phyloP scores from a whole-genome alignment of 2,888 invertebrate species.

The Dendrolimus houi region DNA sequence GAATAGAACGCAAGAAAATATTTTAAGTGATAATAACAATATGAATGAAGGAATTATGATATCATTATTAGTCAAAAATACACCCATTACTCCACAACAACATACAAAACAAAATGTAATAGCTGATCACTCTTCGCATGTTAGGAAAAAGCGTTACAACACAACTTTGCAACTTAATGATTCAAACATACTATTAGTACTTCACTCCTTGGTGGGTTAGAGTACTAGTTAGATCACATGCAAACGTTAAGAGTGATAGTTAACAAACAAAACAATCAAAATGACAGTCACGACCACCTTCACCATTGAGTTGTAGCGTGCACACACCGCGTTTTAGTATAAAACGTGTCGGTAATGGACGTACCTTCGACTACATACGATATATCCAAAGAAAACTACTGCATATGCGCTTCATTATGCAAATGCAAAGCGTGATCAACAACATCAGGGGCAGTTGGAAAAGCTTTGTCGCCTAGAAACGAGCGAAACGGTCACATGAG shows the following conservation, averaged over 20 bases:
- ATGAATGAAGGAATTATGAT: conserved; percentile 1
- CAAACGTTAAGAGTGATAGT: conserved; percentile 12
- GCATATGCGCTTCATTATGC: conserved; percentile 78
- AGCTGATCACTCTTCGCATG: conserved; percentile 14
- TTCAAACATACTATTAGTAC: conserved; percentile 12
- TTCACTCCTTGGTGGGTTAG: conserved; percentile 4
- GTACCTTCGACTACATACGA: conserved; percentile 77
- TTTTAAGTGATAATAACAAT: not conserved
- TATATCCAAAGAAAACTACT: conserved; percentile 78
- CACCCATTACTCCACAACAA: conserved; percentile 55
- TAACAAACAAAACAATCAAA: conserved; percentile 12
- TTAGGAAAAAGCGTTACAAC: conserved; percentile 12
- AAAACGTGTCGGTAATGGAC: conserved; percentile 70
- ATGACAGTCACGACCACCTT: conserved; percentile 31
- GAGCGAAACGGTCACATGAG: conserved; percentile 68
- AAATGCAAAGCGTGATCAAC: conserved; percentile 78
- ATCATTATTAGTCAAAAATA: conserved; percentile 49
- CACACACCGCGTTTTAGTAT: conserved; percentile 47
- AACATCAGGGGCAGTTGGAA: conserved; percentile 77
- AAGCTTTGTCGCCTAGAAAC: conserved; percentile 76
- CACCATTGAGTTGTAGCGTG: conserved; percentile 58
- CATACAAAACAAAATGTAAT: conserved; percentile 9
- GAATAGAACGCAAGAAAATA: conserved; percentile 1
- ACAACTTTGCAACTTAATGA: conserved; percentile 4
- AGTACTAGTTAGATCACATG: conserved; percentile 5